Evolutionary conservation across 1,140 invertebrate genomes (phyloP).

Genomic region (Nautilus pompilius): DNA sequence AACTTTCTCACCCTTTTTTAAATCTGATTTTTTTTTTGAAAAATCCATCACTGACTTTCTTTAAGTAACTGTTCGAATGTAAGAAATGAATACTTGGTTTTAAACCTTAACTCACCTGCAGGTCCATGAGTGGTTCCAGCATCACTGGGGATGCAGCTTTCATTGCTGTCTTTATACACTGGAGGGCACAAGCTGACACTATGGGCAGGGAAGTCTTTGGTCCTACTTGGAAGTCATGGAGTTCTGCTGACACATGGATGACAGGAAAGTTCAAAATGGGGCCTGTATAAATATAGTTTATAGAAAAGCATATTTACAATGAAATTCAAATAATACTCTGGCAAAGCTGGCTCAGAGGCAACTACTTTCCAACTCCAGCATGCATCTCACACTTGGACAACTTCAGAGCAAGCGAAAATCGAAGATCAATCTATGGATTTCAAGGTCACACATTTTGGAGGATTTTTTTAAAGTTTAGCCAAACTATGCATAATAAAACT

Average conservation of each 20-base stretch:
- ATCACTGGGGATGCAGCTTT: slow-evolving; percentile 63
- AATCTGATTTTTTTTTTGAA: neutral
- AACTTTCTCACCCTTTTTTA: neutral
- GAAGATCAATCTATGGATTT: too few relatives aligned
- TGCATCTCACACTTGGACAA: too few relatives aligned
- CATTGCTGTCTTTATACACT: slow-evolving; percentile 76
- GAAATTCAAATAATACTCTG: too few relatives aligned
- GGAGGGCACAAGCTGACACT: slow-evolving; percentile 71
- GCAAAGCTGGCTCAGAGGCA: too few relatives aligned
- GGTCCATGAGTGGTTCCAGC: slow-evolving; percentile 79
- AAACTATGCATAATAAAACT: too few relatives aligned
- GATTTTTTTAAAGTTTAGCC: too few relatives aligned
- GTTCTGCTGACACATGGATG: slow-evolving; percentile 69
- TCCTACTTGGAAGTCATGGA: slow-evolving; percentile 75
- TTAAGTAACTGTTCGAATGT: neutral
- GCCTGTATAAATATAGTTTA: slow-evolving; percentile 40
- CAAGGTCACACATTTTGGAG: too few relatives aligned
- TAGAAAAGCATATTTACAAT: too few relatives aligned
- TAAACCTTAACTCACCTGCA: slow-evolving; percentile 64
- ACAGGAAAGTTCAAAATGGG: slow-evolving; percentile 62
- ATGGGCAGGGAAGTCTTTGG: slow-evolving; percentile 73
- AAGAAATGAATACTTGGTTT: neutral
- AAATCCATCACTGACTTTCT: neutral
- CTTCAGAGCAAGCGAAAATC: too few relatives aligned
- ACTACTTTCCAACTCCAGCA: too few relatives aligned